Evolutionary conservation across 2,888 invertebrate species (phyloP).

Genomic region (Eledone cirrhosa): DNA sequence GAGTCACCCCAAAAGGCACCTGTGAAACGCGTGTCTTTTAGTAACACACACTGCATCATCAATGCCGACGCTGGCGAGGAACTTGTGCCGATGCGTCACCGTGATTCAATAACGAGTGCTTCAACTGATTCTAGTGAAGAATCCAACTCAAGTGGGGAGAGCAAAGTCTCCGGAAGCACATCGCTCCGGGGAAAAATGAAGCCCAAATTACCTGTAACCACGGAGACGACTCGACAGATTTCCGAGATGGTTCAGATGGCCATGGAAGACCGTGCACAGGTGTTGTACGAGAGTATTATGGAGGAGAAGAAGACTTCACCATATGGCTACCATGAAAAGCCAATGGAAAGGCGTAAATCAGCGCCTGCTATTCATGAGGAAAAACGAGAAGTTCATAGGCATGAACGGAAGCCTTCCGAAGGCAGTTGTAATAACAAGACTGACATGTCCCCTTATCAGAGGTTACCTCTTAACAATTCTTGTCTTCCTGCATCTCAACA

Average conservation of each 20-base stretch:
- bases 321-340: conserved; percentile 28
- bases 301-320: conserved; percentile 24
- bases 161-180: conserved; percentile 41
- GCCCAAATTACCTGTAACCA: conserved; percentile 58
- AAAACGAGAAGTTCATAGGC: conserved; percentile 34
- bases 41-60: conserved; percentile 58
- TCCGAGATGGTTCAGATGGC: conserved; percentile 59
- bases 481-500: neutral
- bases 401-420: conserved; percentile 41
- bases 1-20: conserved; percentile 46
- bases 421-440: conserved; percentile 32
- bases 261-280: conserved; percentile 44
- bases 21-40: conserved; percentile 60
- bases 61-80: conserved; percentile 51
- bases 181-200: conserved; percentile 51
- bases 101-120: conserved; percentile 60
- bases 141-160: conserved; percentile 58
- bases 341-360: conserved; percentile 45
- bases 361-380: conserved; percentile 38
- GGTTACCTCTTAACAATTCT: neutral
- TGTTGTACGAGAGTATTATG: conserved; percentile 19
- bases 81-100: conserved; percentile 46
- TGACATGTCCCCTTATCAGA: neutral
- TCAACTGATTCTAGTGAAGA: conserved; percentile 61
- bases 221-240: conserved; percentile 58